Evolutionary conservation across 2,888 invertebrate genomes (phyloP).

Genomic region (Creontiades dilutus): DNA sequence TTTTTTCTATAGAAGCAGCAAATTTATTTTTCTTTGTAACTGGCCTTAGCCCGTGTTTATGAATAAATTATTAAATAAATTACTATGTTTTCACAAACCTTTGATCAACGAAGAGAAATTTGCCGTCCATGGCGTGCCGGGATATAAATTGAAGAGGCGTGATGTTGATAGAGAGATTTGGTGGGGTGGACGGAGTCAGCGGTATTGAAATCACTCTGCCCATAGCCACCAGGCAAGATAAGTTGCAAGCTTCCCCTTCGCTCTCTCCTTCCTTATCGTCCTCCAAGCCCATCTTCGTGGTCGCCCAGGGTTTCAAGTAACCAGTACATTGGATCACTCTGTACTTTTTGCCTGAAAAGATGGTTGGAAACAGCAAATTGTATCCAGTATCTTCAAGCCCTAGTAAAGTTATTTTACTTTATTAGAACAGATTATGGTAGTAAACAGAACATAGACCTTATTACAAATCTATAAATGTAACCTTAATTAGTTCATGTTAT

Average conservation of each 20-base stretch:
- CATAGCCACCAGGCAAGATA: slow-evolving; percentile 93
- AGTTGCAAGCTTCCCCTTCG: slow-evolving; percentile 83
- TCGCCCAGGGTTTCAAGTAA: slow-evolving; percentile 94
- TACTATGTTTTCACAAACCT: slow-evolving; percentile 82
- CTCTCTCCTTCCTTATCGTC: slow-evolving; percentile 82
- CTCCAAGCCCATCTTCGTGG: slow-evolving; percentile 86
- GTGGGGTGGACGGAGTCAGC: slow-evolving; percentile 73
- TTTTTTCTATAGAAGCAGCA: too few relatives aligned
- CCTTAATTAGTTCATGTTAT: too few relatives aligned
- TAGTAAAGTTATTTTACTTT: too few relatives aligned
- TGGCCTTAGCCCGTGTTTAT: too few relatives aligned
- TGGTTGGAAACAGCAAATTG: too few relatives aligned
- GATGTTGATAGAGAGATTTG: slow-evolving; percentile 79
- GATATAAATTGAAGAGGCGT: slow-evolving; percentile 88
- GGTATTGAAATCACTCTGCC: slow-evolving; percentile 85
- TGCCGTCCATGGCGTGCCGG: slow-evolving; percentile 92
- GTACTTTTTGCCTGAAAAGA: slow-evolving; percentile 86
- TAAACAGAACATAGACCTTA: too few relatives aligned
- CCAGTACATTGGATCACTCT: slow-evolving; percentile 95
- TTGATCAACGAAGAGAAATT: slow-evolving; percentile 95
- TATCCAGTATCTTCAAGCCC: too few relatives aligned
- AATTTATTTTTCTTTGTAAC: too few relatives aligned
- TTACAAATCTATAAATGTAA: too few relatives aligned
- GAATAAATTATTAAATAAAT: too few relatives aligned
- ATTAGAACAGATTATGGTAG: too few relatives aligned